Evolutionary conservation across 53 echinoderm and acorn worm species (phyloP).

Genomic region (Mesocentrotus franciscanus): DNA sequence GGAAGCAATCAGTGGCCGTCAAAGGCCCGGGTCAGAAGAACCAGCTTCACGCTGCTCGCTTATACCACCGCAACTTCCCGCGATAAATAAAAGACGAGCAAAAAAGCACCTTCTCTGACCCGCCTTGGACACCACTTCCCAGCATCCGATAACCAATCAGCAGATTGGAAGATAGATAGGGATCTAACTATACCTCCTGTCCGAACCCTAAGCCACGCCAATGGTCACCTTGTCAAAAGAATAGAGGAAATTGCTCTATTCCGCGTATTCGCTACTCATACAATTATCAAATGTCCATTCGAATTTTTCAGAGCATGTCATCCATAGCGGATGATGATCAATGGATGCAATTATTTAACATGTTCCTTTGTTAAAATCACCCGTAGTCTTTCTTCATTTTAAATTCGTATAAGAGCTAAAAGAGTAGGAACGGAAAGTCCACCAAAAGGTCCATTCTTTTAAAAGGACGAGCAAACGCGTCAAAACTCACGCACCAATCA

Average conservation of each 20-base stretch:
- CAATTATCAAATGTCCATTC: slow-evolving; percentile 8
- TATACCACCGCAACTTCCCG: slow-evolving; percentile 29
- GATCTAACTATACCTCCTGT: neutral
- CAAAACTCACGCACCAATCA: slow-evolving; percentile 42
- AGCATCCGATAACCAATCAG: neutral
- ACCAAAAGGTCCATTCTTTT: neutral
- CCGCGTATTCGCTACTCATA: neutral
- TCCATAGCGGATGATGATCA: neutral
- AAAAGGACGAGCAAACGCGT: slow-evolving; percentile 33
- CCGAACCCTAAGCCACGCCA: neutral
- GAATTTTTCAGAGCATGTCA: slow-evolving; percentile 30
- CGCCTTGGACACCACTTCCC: neutral
- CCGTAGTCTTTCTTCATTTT: neutral
- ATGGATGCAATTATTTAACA: slow-evolving; percentile 1
- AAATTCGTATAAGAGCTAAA: neutral
- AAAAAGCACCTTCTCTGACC: neutral
- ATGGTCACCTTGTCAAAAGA: slow-evolving; percentile 31
- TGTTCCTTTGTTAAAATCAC: slow-evolving; percentile 20
- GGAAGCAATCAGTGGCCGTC: neutral
- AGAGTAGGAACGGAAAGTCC: neutral
- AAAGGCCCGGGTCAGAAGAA: neutral
- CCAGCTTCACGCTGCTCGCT: slow-evolving; percentile 16
- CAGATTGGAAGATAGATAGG: slow-evolving; percentile 6
- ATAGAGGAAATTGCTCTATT: slow-evolving; percentile 1
- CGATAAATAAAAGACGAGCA: slow-evolving; percentile 38